Conservation (phyloP, 2,113 vertebrate genomes). For the Aythya baeri region DNA sequence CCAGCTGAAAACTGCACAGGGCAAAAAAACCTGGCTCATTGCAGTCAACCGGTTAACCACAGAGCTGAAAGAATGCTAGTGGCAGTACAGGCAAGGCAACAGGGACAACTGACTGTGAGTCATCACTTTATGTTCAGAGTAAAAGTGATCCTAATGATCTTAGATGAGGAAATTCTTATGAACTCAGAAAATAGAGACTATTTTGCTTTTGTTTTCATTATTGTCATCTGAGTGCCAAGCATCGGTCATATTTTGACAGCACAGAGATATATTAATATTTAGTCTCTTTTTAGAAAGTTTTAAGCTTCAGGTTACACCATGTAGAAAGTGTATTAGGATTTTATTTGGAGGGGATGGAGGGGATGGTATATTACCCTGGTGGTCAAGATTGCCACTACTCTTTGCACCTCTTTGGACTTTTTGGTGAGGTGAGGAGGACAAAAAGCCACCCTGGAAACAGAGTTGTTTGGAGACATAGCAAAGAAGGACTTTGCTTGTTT, state of each 20-base stretch:
- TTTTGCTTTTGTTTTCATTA: not conserved
- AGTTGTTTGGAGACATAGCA: not conserved
- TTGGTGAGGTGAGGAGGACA: not conserved
- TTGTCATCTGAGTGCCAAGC: not conserved
- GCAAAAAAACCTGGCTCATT: accelerated
- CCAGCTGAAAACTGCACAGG: not conserved
- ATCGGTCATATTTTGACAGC: not conserved
- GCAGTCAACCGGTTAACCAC: not conserved
- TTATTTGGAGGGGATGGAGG: not conserved
- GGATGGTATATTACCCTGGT: not conserved
- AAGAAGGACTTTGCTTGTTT: not conserved
- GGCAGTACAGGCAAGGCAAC: not conserved
- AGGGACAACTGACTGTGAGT: not conserved
- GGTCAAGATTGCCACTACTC: not conserved
- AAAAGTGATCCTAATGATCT: accelerated
- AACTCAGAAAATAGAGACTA: not conserved
- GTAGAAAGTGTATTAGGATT: not conserved
- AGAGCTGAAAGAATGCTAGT: not conserved
- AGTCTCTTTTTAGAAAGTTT: not conserved
- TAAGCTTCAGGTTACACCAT: not conserved
- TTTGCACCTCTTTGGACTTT: not conserved
- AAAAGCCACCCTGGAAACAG: not conserved
- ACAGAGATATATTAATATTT: not conserved
- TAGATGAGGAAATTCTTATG: not conserved
- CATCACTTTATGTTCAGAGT: not conserved